Evolutionary conservation across 1,140 invertebrate genomes (phyloP).

Genomic region (Drosophila sulfurigaster): DNA sequence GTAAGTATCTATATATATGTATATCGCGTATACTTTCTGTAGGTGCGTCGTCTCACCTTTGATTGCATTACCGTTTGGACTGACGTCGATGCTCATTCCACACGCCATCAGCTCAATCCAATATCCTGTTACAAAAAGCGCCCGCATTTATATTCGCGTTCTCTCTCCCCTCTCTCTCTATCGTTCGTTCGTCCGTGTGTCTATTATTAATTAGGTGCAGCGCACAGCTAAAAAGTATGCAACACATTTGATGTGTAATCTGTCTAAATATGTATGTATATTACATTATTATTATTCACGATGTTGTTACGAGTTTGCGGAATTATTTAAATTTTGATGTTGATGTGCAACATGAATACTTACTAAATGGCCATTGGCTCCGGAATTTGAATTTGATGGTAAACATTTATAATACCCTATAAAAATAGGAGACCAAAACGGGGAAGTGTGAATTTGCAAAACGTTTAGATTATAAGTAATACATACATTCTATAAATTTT

Average conservation of each 20-base stretch:
- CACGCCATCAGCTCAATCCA: constrained; percentile 15
- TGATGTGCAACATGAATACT: constrained; percentile 8
- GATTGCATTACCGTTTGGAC: constrained; percentile 26
- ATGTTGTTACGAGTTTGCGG: constrained; percentile 8
- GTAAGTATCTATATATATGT: neutral
- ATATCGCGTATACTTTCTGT: too few relatives aligned
- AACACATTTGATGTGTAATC: constrained; percentile 26
- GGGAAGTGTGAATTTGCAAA: neutral
- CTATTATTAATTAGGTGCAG: constrained; percentile 42
- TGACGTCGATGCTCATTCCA: constrained; percentile 11
- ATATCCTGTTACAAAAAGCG: constrained; percentile 30
- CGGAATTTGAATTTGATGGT: constrained; percentile 33
- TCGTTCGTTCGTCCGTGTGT: neutral
- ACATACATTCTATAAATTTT: too few relatives aligned
- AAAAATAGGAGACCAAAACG: neutral
- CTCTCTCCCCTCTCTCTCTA: neutral
- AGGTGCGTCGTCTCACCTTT: constrained; percentile 3
- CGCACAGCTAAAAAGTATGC: constrained; percentile 15
- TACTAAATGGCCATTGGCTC: constrained; percentile 25
- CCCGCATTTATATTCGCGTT: neutral
- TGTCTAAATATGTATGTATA: constrained; percentile 25
- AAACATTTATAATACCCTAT: constrained; percentile 9
- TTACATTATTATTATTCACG: constrained; percentile 30
- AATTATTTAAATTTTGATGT: constrained; percentile 32
- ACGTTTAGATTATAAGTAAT: neutral